Conservation (phyloP, 2,888 invertebrate species). For the Nephrotoma guestfalica region DNA sequence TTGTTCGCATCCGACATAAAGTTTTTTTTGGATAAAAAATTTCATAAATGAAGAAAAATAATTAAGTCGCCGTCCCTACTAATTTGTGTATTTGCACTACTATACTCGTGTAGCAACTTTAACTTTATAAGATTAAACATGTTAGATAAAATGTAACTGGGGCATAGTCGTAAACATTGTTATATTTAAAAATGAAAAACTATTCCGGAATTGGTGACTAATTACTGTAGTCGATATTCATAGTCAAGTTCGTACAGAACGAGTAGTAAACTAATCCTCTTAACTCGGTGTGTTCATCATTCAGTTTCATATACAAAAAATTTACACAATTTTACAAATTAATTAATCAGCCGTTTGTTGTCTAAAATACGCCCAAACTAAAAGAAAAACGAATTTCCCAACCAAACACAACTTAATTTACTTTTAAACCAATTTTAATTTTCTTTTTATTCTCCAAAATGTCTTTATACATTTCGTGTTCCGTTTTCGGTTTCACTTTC, state of each 20-base stretch:
- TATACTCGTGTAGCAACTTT: not conserved
- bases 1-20: not conserved
- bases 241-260: not conserved
- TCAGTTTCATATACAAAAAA: not conserved
- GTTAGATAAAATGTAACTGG: not conserved
- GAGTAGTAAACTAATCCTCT: not conserved
- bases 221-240: not conserved
- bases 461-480: not conserved
- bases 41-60: not conserved
- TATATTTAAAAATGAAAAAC: not conserved
- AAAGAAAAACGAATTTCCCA: not conserved
- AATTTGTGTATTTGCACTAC: not conserved
- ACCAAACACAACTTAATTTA: not conserved
- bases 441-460: not conserved
- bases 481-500: not conserved
- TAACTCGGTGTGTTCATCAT: not conserved
- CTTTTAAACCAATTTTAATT: constrained; percentile 1
- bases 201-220: not conserved
- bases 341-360: not conserved
- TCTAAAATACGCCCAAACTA: not conserved
- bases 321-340: not conserved
- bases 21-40: not conserved
- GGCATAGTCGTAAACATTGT: not conserved
- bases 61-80: not conserved
- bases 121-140: not conserved